Percentiles rank a stretch among this genome's conserved stretches.
Conservation (phyloP, 2,113 vertebrate genomes). For the Herpailurus yagouaroundi region DNA sequence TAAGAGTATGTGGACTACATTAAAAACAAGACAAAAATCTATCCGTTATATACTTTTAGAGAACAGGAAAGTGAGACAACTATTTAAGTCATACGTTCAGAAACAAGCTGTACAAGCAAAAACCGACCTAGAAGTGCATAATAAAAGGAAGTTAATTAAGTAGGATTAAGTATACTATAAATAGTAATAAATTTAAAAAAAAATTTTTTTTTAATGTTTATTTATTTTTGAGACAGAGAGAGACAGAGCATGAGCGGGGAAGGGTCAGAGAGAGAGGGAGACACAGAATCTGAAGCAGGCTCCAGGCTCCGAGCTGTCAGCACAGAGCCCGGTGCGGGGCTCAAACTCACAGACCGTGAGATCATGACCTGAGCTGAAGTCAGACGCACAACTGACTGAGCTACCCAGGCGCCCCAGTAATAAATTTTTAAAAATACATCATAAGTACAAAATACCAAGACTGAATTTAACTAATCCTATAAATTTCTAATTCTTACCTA, state of each 20-base stretch:
- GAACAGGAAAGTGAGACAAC: constrained; percentile 25
- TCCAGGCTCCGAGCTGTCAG: no score
- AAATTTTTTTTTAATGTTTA: no score
- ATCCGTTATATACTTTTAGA: background rate
- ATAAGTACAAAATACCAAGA: background rate
- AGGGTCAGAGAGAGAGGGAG: no score
- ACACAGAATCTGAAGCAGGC: no score
- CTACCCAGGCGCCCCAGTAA: background rate
- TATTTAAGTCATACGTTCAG: constrained; percentile 43
- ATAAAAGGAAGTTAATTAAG: constrained; percentile 35
- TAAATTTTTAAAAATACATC: background rate
- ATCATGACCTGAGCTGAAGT: no score
- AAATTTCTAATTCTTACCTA: constrained; percentile 89
- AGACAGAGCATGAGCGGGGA: no score
- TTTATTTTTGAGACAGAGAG: no score
- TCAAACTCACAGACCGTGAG: no score
- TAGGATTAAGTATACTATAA: constrained; percentile 18
- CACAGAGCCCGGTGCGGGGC: no score
- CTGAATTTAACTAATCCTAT: background rate
- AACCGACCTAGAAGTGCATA: background rate
- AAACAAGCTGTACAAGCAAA: constrained; percentile 44
- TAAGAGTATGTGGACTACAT: background rate
- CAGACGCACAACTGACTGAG: no score
- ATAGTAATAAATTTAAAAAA: background rate
- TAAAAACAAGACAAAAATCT: constrained; percentile 26